Base-by-base conservation (phyloP, 2,888 invertebrate species). In the Oscheius sp. region DNA sequence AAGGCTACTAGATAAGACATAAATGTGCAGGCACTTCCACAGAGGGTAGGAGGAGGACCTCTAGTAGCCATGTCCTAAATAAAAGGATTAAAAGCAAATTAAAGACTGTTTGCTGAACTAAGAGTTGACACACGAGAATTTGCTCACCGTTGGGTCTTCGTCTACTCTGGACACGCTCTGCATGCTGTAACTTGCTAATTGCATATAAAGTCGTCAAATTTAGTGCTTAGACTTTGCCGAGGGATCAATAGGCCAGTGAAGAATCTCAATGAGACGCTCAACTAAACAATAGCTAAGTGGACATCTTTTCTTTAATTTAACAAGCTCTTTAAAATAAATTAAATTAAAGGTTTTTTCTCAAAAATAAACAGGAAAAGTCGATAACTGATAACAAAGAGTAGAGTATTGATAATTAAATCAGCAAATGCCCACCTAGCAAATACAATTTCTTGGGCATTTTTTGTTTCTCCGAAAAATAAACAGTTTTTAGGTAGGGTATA, bases 201-300 rank as follows among this genome's bases (percentile, higher is more conserved):
- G 59, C 44, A 54, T 41, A 59, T 38, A 59, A 59, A 59, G 59
- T 41, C 59, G 59, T 59, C 41, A 59, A 59, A 44, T 45, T 24
- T 59, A 59, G 59, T 45, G 59, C 59, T 26, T 44, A 28, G 44
- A 59, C 44, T 59, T 59, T 45, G 59, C 59, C 26, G 59, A 24
- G 24, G n/a, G 59, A 59, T 59, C 59, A 59, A 59, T 59, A 59
- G 59, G 44, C 44, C 30, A 59, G 59, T 44, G 59, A 28, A 44
- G 59, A 59, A 59, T 59, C 59, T 59, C 59, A 59, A 59, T 59
- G 59, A 59, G 59, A 44, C 59, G 59, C 59, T 59, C 59, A 28
- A 44, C 59, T 44, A 59, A 59, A 59, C 59, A 59, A 59, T 59
- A 44, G 22, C 59, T 28, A 44, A 59, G 36, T n/a, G n/a, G n/a